These are phyloP conservation scores for Masticophis lateralis DNA, from an alignment of 2,797 vertebrate genomes.

Conservation along the genomic window DNA sequence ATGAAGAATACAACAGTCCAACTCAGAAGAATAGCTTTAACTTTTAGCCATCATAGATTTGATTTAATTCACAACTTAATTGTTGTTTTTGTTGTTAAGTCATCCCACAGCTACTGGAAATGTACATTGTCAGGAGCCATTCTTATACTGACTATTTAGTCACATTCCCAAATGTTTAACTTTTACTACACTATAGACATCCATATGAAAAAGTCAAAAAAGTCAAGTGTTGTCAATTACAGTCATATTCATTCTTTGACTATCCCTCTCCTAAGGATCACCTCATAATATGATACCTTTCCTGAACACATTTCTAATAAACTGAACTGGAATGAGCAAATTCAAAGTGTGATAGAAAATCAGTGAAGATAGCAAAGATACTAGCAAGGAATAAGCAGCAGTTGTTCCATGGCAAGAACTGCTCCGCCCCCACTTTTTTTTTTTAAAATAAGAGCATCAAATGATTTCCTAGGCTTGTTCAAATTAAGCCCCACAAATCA, in stretches of 20 bases:
- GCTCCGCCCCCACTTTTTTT: accelerated
- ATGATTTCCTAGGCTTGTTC: background rate
- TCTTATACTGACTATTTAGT: background rate
- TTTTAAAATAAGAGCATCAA: background rate
- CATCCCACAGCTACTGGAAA: background rate
- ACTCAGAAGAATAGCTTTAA: background rate
- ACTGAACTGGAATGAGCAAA: background rate
- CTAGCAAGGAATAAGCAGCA: background rate
- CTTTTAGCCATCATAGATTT: background rate
- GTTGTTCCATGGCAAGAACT: background rate
- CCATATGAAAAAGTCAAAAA: background rate
- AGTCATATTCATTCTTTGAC: background rate
- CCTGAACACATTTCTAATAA: background rate
- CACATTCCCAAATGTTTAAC: background rate
- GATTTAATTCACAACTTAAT: background rate
- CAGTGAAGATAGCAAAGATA: background rate
- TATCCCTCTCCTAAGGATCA: background rate
- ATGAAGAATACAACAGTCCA: background rate
- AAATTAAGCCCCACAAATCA: background rate
- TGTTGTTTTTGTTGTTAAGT: background rate
- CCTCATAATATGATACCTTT: background rate
- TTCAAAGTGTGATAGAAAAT: background rate
- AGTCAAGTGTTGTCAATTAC: background rate
- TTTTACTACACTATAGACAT: background rate
- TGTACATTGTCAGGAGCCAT: background rate